Conservation (phyloP, 2,113 vertebrate genomes). For the Corvus moneduloides region DNA sequence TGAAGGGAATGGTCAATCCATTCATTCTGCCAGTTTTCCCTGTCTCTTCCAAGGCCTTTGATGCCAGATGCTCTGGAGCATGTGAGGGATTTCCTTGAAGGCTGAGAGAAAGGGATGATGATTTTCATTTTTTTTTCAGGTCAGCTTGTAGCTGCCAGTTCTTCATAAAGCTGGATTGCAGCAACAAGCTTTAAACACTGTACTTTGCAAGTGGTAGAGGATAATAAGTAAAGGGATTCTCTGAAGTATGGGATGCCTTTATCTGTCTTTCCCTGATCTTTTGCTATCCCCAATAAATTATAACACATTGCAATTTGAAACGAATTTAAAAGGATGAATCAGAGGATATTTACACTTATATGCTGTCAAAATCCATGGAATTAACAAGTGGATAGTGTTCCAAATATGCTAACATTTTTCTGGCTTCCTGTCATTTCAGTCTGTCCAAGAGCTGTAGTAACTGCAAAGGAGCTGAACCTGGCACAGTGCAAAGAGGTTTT, state of each 20-base stretch:
- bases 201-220: background rate
- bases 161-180: background rate
- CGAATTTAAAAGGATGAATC: background rate
- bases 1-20: background rate
- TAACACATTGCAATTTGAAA: background rate
- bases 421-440: slow-evolving; percentile 33
- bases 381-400: slow-evolving; percentile 29
- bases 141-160: background rate
- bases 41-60: background rate
- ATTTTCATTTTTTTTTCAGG: background rate
- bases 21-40: background rate
- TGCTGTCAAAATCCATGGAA: slow-evolving; percentile 21
- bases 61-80: background rate
- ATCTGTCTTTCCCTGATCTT: background rate
- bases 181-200: background rate
- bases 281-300: background rate
- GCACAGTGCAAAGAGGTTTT: background rate
- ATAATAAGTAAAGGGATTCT: background rate
- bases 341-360: slow-evolving; percentile 18
- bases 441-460: slow-evolving; percentile 9
- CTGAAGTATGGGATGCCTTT: background rate
- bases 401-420: slow-evolving; percentile 19
- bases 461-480: slow-evolving; percentile 31
- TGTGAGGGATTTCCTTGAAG: background rate
- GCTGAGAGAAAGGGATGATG: background rate